Conservation (phyloP, 2,797 vertebrate species). For the Sternotherus odoratus region DNA sequence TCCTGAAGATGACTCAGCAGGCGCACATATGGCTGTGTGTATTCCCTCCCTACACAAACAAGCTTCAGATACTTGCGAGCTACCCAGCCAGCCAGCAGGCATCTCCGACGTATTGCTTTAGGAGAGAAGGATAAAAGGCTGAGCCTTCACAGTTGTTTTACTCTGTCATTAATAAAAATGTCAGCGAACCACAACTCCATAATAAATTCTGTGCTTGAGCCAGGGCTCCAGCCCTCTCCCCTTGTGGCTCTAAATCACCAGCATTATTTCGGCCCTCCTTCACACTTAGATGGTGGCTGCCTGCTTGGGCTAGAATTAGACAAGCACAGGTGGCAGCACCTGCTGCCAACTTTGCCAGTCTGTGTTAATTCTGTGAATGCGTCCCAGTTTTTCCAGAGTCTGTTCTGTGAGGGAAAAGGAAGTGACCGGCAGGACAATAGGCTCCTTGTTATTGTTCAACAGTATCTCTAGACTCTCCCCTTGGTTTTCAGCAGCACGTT, state of each 20-base stretch:
- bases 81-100: background rate
- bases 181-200: background rate
- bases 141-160: background rate
- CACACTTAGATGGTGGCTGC: background rate
- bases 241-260: background rate
- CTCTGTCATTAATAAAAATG: background rate
- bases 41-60: background rate
- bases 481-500: background rate
- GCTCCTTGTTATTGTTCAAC: conserved; percentile 42
- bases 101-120: background rate
- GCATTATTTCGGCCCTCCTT: background rate
- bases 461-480: background rate
- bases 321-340: conserved; percentile 58
- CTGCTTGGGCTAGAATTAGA: conserved; percentile 1
- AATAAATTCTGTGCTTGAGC: background rate
- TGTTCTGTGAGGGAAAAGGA: conserved; percentile 38
- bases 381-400: background rate
- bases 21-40: fast-evolving
- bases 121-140: background rate
- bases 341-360: conserved; percentile 16
- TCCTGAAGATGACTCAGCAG: background rate
- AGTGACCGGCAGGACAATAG: conserved; percentile 34
- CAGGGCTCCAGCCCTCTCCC: background rate
- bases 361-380: background rate
- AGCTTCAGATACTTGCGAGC: background rate